Percentiles rank a stretch among this genome's conserved stretches.
These are phyloP conservation scores for Dicroscelio sp. DNA, from an alignment of 2,888 invertebrate species.

Conservation along the genomic window DNA sequence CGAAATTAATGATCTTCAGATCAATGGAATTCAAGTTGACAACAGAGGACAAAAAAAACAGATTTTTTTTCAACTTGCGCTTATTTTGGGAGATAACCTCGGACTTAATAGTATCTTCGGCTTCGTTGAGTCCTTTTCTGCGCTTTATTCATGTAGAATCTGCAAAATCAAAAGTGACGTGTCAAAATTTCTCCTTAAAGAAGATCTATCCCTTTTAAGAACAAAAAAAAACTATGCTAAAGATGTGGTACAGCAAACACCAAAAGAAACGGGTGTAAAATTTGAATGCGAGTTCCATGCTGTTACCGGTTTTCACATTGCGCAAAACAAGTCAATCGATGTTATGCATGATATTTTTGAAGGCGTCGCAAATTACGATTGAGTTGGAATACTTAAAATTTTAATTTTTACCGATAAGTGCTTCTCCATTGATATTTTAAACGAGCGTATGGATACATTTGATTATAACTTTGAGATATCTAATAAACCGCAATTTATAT, in stretches of 20 bases:
- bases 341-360: conserved; percentile 35
- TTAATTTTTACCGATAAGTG: background rate
- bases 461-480: background rate
- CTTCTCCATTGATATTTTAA: background rate
- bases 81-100: conserved; percentile 21
- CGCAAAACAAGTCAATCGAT: conserved; percentile 20
- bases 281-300: background rate
- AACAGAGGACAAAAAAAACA: background rate
- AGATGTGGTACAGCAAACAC: background rate
- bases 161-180: background rate
- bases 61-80: background rate
- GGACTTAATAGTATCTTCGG: conserved; percentile 38
- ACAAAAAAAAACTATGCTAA: conserved; percentile 21
- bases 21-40: background rate
- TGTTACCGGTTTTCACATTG: conserved; percentile 4
- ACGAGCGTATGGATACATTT: conserved; percentile 36
- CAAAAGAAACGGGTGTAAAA: background rate
- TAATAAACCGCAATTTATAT: background rate
- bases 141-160: conserved; percentile 21
- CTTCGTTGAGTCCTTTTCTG: conserved; percentile 21
- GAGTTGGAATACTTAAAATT: background rate
- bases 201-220: conserved; percentile 19
- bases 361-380: background rate
- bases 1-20: background rate
- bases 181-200: background rate